Evolutionary conservation across 2,797 vertebrate genomes (phyloP).

Genomic region (Tapera naevia): DNA sequence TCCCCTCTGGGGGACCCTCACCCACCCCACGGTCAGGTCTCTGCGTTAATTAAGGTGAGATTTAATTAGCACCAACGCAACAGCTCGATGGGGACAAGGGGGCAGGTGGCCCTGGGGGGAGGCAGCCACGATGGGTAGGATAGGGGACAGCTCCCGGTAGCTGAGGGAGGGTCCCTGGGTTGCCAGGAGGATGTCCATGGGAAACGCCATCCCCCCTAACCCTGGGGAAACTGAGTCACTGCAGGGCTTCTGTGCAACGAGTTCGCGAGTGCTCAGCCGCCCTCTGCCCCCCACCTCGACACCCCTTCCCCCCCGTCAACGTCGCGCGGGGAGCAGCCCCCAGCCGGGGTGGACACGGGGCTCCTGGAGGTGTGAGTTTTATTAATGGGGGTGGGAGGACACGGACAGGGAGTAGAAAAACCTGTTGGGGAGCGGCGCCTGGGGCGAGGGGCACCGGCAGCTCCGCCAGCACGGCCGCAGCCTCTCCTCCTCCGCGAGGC

Average conservation of each 20-base stretch:
- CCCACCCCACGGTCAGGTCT: no score
- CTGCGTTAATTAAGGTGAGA: no score
- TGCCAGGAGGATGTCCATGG: no score
- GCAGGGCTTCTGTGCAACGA: not conserved
- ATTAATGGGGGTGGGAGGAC: slow-evolving; percentile 26
- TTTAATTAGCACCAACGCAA: no score
- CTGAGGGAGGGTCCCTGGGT: no score
- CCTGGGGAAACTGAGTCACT: not conserved
- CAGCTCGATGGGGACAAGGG: no score
- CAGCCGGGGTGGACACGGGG: rapidly evolving
- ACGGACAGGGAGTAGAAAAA: not conserved
- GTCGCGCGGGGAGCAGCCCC: rapidly evolving
- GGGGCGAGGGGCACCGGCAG: not conserved
- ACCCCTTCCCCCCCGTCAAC: no score
- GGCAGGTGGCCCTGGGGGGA: no score
- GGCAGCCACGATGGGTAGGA: no score
- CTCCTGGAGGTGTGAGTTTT: slow-evolving; percentile 53
- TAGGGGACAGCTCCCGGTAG: no score
- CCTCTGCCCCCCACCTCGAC: not conserved
- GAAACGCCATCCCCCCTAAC: no score
- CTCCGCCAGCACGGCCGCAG: not conserved
- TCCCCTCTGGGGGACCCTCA: no score
- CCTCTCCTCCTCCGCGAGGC: not conserved
- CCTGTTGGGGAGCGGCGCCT: not conserved
- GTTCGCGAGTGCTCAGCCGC: not conserved